These are phyloP conservation scores for Noctua comes DNA, from an alignment of 2,888 invertebrate genomes.

Conservation along the genomic window DNA sequence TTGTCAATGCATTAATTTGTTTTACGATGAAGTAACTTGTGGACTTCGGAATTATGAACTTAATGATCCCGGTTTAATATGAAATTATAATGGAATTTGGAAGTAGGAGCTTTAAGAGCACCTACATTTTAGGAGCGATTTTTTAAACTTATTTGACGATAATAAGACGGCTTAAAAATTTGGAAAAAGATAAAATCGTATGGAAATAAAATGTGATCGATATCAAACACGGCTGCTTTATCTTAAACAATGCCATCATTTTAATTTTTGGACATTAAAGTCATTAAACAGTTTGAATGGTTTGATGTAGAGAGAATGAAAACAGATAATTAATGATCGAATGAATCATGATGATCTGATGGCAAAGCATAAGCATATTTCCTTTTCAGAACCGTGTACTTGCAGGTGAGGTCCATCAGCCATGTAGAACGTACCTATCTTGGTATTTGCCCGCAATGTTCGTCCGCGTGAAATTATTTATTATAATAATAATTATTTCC, in stretches of 20 bases:
- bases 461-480: too few species aligned
- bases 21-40: conserved; percentile 70
- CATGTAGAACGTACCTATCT: not conserved
- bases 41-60: conserved; percentile 63
- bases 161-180: not conserved
- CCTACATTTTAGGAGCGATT: conserved; percentile 2
- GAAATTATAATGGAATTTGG: conserved; percentile 57
- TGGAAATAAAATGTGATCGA: not conserved
- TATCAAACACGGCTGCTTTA: not conserved
- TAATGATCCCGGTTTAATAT: conserved; percentile 61
- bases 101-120: conserved; percentile 7
- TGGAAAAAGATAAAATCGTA: not conserved
- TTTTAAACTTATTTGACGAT: not conserved
- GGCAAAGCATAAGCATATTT: not conserved
- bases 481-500: too few species aligned
- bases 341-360: not conserved
- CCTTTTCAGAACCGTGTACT: not conserved
- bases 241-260: not conserved
- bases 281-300: not conserved
- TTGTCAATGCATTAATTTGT: conserved; percentile 73
- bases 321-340: not conserved
- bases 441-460: not conserved
- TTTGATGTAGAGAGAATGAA: not conserved
- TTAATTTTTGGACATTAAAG: not conserved
- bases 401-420: not conserved